Evolutionary conservation across 1,140 invertebrate genomes (phyloP).

Genomic region (Diorhabda carinulata): DNA sequence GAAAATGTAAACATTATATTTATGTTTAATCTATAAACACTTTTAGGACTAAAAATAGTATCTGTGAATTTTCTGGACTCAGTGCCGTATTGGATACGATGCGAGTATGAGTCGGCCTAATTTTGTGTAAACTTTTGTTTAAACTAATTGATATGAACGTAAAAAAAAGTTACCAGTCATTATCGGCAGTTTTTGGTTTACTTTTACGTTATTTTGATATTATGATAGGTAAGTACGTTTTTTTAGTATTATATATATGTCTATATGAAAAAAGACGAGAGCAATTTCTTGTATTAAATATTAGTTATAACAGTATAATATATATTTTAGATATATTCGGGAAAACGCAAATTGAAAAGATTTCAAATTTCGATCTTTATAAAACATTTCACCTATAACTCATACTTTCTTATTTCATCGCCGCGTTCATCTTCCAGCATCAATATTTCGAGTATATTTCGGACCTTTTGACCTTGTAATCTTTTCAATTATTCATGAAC

Average conservation of each 20-base stretch:
- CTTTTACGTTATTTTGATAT: conserved; percentile 1
- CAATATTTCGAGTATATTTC: background rate
- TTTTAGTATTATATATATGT: no score
- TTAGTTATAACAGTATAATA: no score
- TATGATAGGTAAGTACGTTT: background rate
- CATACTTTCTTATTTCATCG: no score
- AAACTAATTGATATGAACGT: background rate
- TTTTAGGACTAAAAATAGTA: background rate
- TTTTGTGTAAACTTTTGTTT: no score
- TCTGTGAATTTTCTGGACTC: background rate
- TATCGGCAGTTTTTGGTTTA: background rate
- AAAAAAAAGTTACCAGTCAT: background rate
- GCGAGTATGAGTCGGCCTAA: no score
- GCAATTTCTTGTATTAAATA: no score
- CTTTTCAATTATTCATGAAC: background rate
- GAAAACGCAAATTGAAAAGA: no score
- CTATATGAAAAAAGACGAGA: no score
- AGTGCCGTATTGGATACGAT: background rate
- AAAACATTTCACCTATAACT: no score
- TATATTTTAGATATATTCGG: no score
- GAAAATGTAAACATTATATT: conserved; percentile 3
- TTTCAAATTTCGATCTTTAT: no score
- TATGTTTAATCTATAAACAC: background rate
- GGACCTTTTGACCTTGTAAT: background rate
- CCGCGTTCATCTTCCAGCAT: no score